Percentiles rank a stretch among this genome's conserved stretches.
Conservation (phyloP, 2,113 vertebrate genomes). For the Notarius lentiginosus region DNA sequence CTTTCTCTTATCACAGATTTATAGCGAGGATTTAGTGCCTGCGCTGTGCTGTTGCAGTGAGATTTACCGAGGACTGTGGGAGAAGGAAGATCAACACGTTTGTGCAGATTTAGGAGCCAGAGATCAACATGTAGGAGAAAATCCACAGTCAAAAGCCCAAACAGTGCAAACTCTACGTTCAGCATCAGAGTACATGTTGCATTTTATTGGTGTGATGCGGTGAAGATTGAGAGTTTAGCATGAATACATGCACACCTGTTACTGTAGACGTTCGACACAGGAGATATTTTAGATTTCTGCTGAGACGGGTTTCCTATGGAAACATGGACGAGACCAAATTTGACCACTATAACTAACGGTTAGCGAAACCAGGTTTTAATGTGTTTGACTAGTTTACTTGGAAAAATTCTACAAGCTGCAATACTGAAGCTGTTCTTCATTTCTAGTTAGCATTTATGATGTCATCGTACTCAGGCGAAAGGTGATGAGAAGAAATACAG, state of each 20-base stretch:
- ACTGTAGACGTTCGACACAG: background rate
- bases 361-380: background rate
- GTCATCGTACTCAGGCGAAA: background rate
- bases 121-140: background rate
- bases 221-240: background rate
- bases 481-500: background rate
- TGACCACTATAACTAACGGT: background rate
- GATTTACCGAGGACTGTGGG: background rate
- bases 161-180: background rate
- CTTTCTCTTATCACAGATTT: slow-evolving; percentile 9
- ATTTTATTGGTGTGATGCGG: background rate
- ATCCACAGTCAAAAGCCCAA: background rate
- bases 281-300: background rate
- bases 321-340: background rate
- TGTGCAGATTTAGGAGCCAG: background rate
- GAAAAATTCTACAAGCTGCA: background rate
- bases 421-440: background rate
- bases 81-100: slow-evolving; percentile 6
- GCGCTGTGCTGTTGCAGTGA: background rate
- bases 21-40: background rate
- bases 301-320: background rate
- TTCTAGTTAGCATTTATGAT: background rate
- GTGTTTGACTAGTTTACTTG: background rate
- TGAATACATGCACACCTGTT: background rate
- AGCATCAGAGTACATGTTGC: background rate